These are phyloP conservation scores for Zaprionus lachaisei DNA, from an alignment of 1,140 invertebrate species.

Conservation along the genomic window DNA sequence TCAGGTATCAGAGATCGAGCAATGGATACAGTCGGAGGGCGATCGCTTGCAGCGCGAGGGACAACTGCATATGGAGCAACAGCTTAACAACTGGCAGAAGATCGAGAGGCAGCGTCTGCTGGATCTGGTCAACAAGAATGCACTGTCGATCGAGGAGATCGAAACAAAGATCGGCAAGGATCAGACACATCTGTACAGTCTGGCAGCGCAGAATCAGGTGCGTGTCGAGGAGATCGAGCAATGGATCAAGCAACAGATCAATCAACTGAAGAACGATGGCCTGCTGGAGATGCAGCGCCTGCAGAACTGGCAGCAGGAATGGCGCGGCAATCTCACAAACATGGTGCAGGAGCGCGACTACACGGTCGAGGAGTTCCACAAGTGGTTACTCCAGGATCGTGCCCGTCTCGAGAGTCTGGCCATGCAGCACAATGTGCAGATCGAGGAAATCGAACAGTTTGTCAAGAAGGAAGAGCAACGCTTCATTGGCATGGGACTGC, in stretches of 20 bases:
- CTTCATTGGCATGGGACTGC: slow-evolving; percentile 74
- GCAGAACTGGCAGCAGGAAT: slow-evolving; percentile 77
- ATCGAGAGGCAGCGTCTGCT: slow-evolving; percentile 73
- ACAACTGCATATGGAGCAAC: slow-evolving; percentile 66
- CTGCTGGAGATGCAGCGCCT: slow-evolving; percentile 76
- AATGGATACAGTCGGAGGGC: slow-evolving; percentile 77
- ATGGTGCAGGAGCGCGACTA: slow-evolving; percentile 81
- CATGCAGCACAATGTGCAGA: slow-evolving; percentile 81
- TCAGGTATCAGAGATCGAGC: slow-evolving; percentile 72
- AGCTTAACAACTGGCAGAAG: slow-evolving; percentile 80
- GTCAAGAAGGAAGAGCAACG: slow-evolving; percentile 81
- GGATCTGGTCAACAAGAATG: slow-evolving; percentile 72
- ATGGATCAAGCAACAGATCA: slow-evolving; percentile 78
- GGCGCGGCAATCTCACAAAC: slow-evolving; percentile 79
- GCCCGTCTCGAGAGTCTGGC: slow-evolving; percentile 68
- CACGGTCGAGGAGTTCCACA: slow-evolving; percentile 82
- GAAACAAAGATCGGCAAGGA: slow-evolving; percentile 68
- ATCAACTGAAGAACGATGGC: slow-evolving; percentile 68
- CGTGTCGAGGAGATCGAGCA: slow-evolving; percentile 81
- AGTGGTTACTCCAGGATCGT: slow-evolving; percentile 78
- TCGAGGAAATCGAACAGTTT: slow-evolving; percentile 81
- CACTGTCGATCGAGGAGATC: slow-evolving; percentile 76
- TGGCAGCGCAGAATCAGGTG: slow-evolving; percentile 79
- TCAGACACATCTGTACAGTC: slow-evolving; percentile 71
- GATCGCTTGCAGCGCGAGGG: slow-evolving; percentile 76